Evolutionary conservation across 2,888 invertebrate species (phyloP), one percentile per base, ranked within the genome.

Genomic region (Hermaeophaga mercurialis): DNA sequence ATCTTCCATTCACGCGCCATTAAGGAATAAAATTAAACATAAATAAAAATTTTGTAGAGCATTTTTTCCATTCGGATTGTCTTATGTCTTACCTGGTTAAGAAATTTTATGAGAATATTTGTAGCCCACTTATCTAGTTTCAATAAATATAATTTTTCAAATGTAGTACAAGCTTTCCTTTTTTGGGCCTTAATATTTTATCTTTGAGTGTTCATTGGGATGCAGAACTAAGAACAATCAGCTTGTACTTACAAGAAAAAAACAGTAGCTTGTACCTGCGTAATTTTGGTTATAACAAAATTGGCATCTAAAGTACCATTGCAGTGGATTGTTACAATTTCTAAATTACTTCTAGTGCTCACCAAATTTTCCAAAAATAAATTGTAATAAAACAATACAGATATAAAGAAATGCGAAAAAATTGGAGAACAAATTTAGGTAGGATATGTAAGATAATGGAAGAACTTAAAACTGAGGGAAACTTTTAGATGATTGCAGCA

Each of bases 101-200:
- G 77, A 77, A 96, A 90, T 47, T 93, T 89, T 56, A 94, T 86
- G 12, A 96, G 80, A 67, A 90, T 87, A 70, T 90, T 90, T 11
- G 92, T 91, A 26, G 92, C 92, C 91, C 95, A 96, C 68, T 85
- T 83, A 77, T 96, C 96, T 9, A 85, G 80, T 61, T 85, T 85
- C 18, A 90, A 86, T 12, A 91, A 80, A 76, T 94, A 90, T 61
- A 94, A 73, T 92, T 90, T 75, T 91, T 91, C 59, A 95, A 82
- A 74, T 90, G 88, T 3, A 95, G 77, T 46, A 94, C 81, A 26
- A 94, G 77, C 61, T 88, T 86, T 41, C 87, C 85, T 70, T 86
- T 90, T 75, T 88, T 90, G 0, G 94, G 91, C 63, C 86, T 83
- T 71, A 90, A 89, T 28, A 88, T 85, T 56, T 90, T 81, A 0